Conservation (phyloP, 2,888 invertebrate species). For the Polymixis flavicincta region DNA sequence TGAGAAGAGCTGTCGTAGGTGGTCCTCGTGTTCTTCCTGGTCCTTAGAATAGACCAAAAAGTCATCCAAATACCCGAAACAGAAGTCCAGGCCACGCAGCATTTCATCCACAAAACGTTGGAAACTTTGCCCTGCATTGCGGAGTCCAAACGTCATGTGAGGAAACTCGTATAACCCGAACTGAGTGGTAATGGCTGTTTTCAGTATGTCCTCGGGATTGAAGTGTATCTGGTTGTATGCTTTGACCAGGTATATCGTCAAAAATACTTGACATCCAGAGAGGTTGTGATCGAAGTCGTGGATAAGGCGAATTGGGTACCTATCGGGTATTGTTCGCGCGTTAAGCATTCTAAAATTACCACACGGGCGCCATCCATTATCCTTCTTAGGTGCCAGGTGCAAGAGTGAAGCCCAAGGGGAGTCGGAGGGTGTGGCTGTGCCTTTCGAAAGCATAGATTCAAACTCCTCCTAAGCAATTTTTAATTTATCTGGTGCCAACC, state of each 20-base stretch:
- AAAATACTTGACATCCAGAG: not conserved
- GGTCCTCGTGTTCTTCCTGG: not conserved
- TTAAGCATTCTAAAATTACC: not conserved
- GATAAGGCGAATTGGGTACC: not conserved
- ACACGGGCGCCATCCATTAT: not conserved
- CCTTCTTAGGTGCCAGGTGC: not conserved
- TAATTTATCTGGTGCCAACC: constrained; percentile 8
- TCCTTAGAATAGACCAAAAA: constrained; percentile 1
- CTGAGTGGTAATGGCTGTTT: not conserved
- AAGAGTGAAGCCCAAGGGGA: too few species aligned
- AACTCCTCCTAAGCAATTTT: constrained; percentile 14
- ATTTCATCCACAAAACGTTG: not conserved
- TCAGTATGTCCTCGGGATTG: not conserved
- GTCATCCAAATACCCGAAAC: not conserved
- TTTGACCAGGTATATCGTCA: not conserved
- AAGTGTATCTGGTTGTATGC: not conserved
- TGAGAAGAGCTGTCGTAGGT: not conserved
- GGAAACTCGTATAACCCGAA: not conserved
- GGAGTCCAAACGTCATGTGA: not conserved
- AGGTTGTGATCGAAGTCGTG: not conserved
- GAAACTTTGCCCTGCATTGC: not conserved
- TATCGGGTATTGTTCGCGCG: not conserved
- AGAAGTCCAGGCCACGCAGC: not conserved
- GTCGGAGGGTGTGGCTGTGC: not conserved
- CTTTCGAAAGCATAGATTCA: constrained; percentile 7